Evolutionary conservation across 2,797 vertebrate species (phyloP).

Genomic region (Valencia hispanica): DNA sequence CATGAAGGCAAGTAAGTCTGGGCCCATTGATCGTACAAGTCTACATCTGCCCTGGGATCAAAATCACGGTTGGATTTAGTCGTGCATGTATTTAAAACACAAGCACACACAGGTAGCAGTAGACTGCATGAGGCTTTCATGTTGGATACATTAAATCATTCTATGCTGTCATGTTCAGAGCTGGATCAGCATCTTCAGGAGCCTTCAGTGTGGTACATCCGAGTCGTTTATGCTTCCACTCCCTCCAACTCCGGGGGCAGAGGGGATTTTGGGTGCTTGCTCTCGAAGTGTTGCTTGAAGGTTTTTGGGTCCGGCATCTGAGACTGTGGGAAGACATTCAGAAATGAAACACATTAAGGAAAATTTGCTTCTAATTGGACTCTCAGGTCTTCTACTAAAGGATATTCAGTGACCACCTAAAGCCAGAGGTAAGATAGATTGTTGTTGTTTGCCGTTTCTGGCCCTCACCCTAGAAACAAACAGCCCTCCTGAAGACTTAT

Average conservation of each 20-base stretch:
- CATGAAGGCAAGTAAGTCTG: conserved; percentile 35
- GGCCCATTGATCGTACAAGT: conserved; percentile 31
- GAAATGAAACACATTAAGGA: not conserved
- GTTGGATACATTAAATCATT: conserved; percentile 54
- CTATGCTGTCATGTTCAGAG: conserved; percentile 55
- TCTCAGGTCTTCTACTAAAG: not conserved
- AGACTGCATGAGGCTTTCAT: conserved; percentile 40
- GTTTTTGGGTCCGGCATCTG: conserved; percentile 98
- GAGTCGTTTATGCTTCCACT: conserved; percentile 87
- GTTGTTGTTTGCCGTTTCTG: not conserved
- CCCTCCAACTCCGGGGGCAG: conserved; percentile 91
- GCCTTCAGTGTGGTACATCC: conserved; percentile 38
- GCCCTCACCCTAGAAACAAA: not conserved
- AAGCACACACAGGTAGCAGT: conserved; percentile 55
- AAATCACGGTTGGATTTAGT: conserved; percentile 22
- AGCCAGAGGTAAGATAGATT: not conserved
- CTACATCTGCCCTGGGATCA: conserved; percentile 31
- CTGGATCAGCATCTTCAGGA: conserved; percentile 48
- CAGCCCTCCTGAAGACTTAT: not conserved
- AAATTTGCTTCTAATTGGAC: not conserved
- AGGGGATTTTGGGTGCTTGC: conserved; percentile 95
- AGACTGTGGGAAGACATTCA: conserved; percentile 78
- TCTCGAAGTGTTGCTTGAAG: conserved; percentile 98
- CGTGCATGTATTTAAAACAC: conserved; percentile 35
- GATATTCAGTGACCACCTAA: not conserved